phyloP scores from a whole-genome alignment of 1,140 invertebrate species.

The Drosophila teissieri region DNA sequence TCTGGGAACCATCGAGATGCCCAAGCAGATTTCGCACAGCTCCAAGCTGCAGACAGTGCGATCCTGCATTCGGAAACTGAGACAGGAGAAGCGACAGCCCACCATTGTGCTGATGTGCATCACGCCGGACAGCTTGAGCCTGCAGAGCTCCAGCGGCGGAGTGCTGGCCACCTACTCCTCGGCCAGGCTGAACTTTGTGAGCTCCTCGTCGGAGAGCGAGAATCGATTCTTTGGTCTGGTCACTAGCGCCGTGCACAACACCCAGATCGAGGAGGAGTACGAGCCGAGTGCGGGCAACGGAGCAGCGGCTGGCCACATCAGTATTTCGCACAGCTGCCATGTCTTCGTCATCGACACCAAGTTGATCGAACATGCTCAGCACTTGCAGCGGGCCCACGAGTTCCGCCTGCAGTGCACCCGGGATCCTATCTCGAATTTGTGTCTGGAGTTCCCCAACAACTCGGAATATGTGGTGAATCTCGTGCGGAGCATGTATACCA shows the following conservation, averaged over 20 bases:
- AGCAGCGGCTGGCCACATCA: conserved; percentile 53
- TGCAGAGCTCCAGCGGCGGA: conserved; percentile 88
- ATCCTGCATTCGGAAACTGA: conserved; percentile 94
- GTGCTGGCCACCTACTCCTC: conserved; percentile 93
- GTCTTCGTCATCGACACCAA: conserved; percentile 97
- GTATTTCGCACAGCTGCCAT: conserved; percentile 95
- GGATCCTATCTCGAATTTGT: conserved; percentile 89
- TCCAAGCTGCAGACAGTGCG: conserved; percentile 89
- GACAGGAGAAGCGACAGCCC: conserved; percentile 95
- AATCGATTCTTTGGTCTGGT: conserved; percentile 96
- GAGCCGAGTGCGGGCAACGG: conserved; percentile 41
- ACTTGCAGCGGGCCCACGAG: conserved; percentile 90
- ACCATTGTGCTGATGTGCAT: conserved; percentile 94
- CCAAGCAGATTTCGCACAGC: conserved; percentile 91
- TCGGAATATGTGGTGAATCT: conserved; percentile 93
- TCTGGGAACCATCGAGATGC: conserved; percentile 97
- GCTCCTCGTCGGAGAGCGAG: conserved; percentile 94
- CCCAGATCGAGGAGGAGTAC: conserved; percentile 82
- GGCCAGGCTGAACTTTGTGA: conserved; percentile 94
- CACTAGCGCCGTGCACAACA: conserved; percentile 89
- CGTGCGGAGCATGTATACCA: conserved; percentile 88
- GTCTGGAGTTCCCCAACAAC: conserved; percentile 95
- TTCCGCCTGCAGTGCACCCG: conserved; percentile 92
- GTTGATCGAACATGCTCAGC: conserved; percentile 91
- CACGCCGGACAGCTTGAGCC: conserved; percentile 90